Base-by-base conservation (phyloP, 2,113 vertebrate genomes). In the Scalopus aquaticus region DNA sequence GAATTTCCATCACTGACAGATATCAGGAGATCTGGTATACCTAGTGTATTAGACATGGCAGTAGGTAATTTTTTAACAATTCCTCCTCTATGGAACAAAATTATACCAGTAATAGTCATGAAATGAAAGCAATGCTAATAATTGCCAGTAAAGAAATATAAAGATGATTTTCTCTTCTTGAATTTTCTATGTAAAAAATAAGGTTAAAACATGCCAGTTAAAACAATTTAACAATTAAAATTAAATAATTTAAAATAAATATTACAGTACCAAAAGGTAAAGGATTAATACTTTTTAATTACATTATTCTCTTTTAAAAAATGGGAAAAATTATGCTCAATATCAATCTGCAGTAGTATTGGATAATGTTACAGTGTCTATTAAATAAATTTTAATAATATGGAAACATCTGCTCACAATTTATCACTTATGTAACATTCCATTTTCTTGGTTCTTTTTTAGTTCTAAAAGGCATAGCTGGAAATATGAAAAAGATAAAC, bases 141-240 rank as follows among this genome's bases (percentile, higher is more conserved):
- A 60, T 44, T 42, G 20, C 6, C 19, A 39, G 49, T 24, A 65
- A 42, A 69, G 58, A 86, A 67, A 72, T 46, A 20, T 1, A 11
- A 35, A 60, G 35, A 81, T 32, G 80, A 35, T 2, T 37, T 81
- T 37, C 44, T 82, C 37, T 56, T 20, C 28, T 54, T 94, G 2
- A 74, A 32, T 11, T 64, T 9, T 39, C 4, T 10, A 46, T 54
- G 5, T 72, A 84, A 88, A 96, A 46, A 26, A 12, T 30, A 11
- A 62, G 16, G 26, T 26, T n/a, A 67, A 67, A 16, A 9, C 6
- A 78, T 39, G 6, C 6, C 9, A 24, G n/a, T 24, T 44, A 88
- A 93, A 88, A 22, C 22, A 84, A 78, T 39, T 92, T 88, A 5
- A 64, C 56, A 90, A 81, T 80, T 80, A 72, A 82, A 77, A 72